Evolutionary conservation across 2,797 vertebrate genomes (phyloP).

Genomic region (Threskiornis aethiopicus): DNA sequence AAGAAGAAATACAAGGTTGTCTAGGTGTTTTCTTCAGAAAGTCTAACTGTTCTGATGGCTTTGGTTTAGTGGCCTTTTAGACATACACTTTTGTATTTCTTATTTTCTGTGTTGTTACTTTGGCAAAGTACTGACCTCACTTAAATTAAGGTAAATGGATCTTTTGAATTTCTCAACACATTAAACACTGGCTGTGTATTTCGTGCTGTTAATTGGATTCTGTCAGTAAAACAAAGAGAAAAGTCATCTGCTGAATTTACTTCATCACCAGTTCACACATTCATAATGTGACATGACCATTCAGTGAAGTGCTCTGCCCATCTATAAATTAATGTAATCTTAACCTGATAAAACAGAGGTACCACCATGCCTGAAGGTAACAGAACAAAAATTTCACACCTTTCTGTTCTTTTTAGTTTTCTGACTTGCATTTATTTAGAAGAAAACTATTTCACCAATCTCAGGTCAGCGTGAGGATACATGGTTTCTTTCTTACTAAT

Average conservation of each 20-base stretch:
- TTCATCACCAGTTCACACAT: not conserved
- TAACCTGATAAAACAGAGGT: not conserved
- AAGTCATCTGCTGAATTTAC: not conserved
- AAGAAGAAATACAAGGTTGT: not conserved
- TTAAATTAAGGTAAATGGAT: not conserved
- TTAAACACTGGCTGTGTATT: not conserved
- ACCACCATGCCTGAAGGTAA: not conserved
- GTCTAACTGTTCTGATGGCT: not conserved
- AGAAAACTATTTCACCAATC: not conserved
- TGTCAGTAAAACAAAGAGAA: not conserved
- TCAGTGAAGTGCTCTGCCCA: not conserved
- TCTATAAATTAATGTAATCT: not conserved
- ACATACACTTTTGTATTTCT: not conserved
- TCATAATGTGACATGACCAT: not conserved
- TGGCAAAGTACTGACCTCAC: not conserved
- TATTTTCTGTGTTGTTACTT: not conserved
- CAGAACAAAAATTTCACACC: not conserved
- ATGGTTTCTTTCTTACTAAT: not conserved
- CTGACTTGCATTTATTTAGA: not conserved
- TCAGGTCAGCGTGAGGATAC: not conserved
- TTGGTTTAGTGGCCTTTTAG: not conserved
- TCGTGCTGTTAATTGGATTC: not conserved
- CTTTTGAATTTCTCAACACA: not conserved
- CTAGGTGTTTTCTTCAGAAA: not conserved
- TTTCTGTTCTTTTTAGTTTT: not conserved